A percentile compares a stretch with the other conserved stretches of the same genome.
These are phyloP conservation scores for Oscheius onirici DNA, from an alignment of 2,888 invertebrate genomes.

Conservation along the genomic window DNA sequence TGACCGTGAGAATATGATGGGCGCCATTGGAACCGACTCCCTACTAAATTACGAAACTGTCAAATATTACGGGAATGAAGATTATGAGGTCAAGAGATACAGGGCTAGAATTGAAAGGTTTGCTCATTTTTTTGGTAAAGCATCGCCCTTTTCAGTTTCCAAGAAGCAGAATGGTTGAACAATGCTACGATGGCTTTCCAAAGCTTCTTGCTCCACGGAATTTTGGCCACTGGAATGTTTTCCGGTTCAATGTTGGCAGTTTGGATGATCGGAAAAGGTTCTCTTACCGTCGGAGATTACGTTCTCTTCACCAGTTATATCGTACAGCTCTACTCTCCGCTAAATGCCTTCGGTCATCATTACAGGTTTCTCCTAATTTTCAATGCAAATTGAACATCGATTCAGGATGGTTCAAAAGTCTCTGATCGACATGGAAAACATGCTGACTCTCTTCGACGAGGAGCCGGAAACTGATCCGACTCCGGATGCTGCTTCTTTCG, in stretches of 20 bases:
- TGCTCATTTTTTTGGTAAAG: not conserved
- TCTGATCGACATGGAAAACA: conserved; percentile 99
- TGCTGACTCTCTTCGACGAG: conserved; percentile 86
- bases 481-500: conserved; percentile 81
- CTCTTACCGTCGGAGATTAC: conserved; percentile 84
- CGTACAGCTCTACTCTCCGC: conserved; percentile 88
- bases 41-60: conserved; percentile 95
- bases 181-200: conserved; percentile 86
- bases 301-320: conserved; percentile 94
- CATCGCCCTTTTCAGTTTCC: conserved; percentile 73
- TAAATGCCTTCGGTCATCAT: conserved; percentile 98
- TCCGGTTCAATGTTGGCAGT: conserved; percentile 82
- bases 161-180: conserved; percentile 90
- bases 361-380: conserved; percentile 81
- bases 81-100: conserved; percentile 88
- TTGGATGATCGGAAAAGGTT: conserved; percentile 78
- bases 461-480: conserved; percentile 76
- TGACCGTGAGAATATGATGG: conserved; percentile 88
- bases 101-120: conserved; percentile 84
- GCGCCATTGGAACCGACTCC: conserved; percentile 88
- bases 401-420: conserved; percentile 91
- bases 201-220: conserved; percentile 89
- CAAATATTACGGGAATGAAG: conserved; percentile 94
- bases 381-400: not conserved
- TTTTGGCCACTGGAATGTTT: conserved; percentile 86